Conservation (phyloP, 2,888 invertebrate genomes). For the Peribatodes rhomboidaria region DNA sequence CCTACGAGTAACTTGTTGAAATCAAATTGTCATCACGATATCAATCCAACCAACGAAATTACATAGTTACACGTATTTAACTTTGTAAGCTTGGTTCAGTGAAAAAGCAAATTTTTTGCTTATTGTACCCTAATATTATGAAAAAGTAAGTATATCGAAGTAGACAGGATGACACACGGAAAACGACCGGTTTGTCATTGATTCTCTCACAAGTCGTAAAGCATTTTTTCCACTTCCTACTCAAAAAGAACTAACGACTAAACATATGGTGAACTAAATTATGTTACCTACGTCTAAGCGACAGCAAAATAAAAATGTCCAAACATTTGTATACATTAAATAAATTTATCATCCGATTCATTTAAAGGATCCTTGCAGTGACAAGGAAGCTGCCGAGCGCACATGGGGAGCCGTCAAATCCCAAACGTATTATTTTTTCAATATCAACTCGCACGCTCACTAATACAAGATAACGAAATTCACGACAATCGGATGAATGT, state of each 20-base stretch:
- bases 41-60: too few relatives aligned
- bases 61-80: too few relatives aligned
- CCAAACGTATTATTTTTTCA: constrained; percentile 86
- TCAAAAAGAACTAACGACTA: constrained; percentile 75
- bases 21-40: too few relatives aligned
- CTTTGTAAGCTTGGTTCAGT: too few relatives aligned
- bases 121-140: constrained; percentile 50
- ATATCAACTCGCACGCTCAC: constrained; percentile 77
- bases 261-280: constrained; percentile 86
- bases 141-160: constrained; percentile 64
- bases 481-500: constrained; percentile 84
- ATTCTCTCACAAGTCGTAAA: constrained; percentile 81
- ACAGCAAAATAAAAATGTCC: constrained; percentile 86
- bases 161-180: constrained; percentile 64
- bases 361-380: constrained; percentile 74
- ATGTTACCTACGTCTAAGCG: constrained; percentile 84
- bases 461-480: constrained; percentile 84
- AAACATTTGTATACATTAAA: constrained; percentile 87
- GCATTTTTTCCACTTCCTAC: constrained; percentile 83
- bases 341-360: constrained; percentile 85
- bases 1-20: too few relatives aligned
- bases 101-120: constrained; percentile 59
- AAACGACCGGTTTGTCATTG: constrained; percentile 75
- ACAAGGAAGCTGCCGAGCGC: constrained; percentile 83
- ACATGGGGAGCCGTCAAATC: constrained; percentile 84